These are phyloP conservation scores for Anoplius nigerrimus DNA, from an alignment of 2,888 invertebrate genomes.

Conservation along the genomic window DNA sequence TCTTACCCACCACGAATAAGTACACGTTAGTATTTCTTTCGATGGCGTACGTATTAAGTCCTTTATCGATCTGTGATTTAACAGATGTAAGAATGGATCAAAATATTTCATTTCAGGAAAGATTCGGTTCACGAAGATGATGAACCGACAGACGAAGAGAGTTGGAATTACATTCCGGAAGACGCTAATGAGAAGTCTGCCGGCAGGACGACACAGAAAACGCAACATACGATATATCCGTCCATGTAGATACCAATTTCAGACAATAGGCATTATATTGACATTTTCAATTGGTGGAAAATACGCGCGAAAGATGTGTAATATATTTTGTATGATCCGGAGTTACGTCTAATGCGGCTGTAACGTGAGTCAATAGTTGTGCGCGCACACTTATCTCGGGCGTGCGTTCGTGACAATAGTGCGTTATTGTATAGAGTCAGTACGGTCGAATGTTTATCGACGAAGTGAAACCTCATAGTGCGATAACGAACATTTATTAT, in stretches of 20 bases:
- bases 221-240: constrained; percentile 50
- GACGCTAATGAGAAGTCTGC: constrained; percentile 39
- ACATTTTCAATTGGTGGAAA: too few species aligned
- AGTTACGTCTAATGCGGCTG: too few species aligned
- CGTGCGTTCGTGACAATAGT: too few species aligned
- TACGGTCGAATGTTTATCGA: not conserved
- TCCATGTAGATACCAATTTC: constrained; percentile 34
- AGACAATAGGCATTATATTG: too few species aligned
- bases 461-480: constrained; percentile 3
- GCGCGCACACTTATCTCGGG: too few species aligned
- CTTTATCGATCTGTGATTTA: not conserved
- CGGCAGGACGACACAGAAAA: constrained; percentile 32
- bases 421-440: too few species aligned
- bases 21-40: constrained; percentile 74
- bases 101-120: constrained; percentile 45
- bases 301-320: too few species aligned
- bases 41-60: not conserved
- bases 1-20: constrained; percentile 78
- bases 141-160: constrained; percentile 30
- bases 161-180: constrained; percentile 40
- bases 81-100: not conserved
- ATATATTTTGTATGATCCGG: not conserved
- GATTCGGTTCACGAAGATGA: constrained; percentile 53
- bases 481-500: not conserved
- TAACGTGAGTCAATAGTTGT: too few species aligned